These are phyloP conservation scores for Aurelia aurita complex sp. Pacific DNA, from an alignment of 30 jellyfish, hydroid and myxozoan species.

Conservation along the genomic window DNA sequence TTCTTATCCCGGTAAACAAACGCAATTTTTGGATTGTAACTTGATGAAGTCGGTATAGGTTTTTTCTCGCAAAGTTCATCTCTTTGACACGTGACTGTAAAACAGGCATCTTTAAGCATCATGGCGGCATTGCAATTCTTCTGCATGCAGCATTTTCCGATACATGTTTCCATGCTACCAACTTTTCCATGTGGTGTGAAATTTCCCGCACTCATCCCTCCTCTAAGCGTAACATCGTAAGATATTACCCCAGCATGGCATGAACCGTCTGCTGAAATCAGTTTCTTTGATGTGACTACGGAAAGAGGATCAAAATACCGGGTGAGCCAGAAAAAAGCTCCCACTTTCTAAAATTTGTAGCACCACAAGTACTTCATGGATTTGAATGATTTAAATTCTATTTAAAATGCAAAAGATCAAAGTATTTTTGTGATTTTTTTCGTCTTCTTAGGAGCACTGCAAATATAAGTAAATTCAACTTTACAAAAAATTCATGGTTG, in stretches of 20 bases:
- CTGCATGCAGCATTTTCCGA: constrained; percentile 77
- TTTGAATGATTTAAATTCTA: too few relatives aligned
- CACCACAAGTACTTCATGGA: too few relatives aligned
- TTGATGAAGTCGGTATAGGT: constrained; percentile 89
- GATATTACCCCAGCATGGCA: constrained; percentile 97
- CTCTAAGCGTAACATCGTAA: constrained; percentile 93
- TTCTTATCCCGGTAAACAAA: constrained; percentile 81
- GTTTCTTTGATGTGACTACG: constrained; percentile 60
- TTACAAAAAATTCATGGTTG: too few relatives aligned
- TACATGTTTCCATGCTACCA: constrained; percentile 91
- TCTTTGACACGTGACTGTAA: constrained; percentile 85
- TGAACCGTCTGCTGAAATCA: constrained; percentile 80
- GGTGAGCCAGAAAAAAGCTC: too few relatives aligned
- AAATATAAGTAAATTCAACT: too few relatives aligned
- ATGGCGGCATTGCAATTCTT: constrained; percentile 91
- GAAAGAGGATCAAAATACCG: too few relatives aligned
- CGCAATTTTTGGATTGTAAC: constrained; percentile 88
- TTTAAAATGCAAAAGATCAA: too few relatives aligned
- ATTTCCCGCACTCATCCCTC: constrained; percentile 95
- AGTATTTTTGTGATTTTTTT: too few relatives aligned
- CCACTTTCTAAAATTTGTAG: too few relatives aligned
- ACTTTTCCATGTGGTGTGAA: constrained; percentile 98
- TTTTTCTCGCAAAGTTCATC: constrained; percentile 94
- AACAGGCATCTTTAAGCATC: constrained; percentile 97
- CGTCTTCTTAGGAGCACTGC: too few relatives aligned